Percentiles rank a stretch among this genome's conserved stretches.
These are phyloP conservation scores for Latrodectus hesperus DNA, from an alignment of 2,888 invertebrate genomes.

Conservation along the genomic window DNA sequence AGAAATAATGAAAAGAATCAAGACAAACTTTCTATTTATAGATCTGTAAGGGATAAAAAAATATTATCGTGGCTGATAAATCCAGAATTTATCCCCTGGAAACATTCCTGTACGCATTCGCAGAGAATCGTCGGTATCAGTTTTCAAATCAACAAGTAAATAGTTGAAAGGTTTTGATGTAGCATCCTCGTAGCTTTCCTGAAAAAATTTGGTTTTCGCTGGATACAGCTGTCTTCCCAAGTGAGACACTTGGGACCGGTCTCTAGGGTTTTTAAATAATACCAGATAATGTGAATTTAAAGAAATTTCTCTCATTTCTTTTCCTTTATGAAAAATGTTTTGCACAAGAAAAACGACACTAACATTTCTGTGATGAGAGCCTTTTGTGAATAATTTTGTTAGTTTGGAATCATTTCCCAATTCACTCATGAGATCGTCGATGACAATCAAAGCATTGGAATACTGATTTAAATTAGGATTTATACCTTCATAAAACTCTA, in stretches of 20 bases:
- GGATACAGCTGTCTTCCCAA: constrained; percentile 39
- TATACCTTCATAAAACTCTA: constrained; percentile 1
- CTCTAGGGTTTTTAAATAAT: constrained; percentile 43
- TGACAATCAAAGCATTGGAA: neutral
- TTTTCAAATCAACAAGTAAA: neutral
- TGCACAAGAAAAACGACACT: constrained; percentile 44
- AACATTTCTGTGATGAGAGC: constrained; percentile 34
- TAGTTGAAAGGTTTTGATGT: neutral
- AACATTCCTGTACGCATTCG: neutral
- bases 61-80: neutral
- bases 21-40: neutral
- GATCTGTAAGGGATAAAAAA: neutral
- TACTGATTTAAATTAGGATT: neutral
- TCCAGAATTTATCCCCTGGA: constrained; percentile 1
- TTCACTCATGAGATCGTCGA: constrained; percentile 49
- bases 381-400: constrained; percentile 43
- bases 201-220: constrained; percentile 1
- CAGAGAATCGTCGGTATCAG: neutral
- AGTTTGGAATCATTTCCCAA: constrained; percentile 19
- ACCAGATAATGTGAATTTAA: constrained; percentile 47
- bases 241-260: constrained; percentile 17
- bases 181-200: constrained; percentile 35
- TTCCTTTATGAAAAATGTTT: constrained; percentile 20
- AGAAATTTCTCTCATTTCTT: constrained; percentile 46
- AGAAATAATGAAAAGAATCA: too few relatives aligned